phyloP scores from a whole-genome alignment of 2,888 invertebrate genomes.

The Hesperia comma region DNA sequence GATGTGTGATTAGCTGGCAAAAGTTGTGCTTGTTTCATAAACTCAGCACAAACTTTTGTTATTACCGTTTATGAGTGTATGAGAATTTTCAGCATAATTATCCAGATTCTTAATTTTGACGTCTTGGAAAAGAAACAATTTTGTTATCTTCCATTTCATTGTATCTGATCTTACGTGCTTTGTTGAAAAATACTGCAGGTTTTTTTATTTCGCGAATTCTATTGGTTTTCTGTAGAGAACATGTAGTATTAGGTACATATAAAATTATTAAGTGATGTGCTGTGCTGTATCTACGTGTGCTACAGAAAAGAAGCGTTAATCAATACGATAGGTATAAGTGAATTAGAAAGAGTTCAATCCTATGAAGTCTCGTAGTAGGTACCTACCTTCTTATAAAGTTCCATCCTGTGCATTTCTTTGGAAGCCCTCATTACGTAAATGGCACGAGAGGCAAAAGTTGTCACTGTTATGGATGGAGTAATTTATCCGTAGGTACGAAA shows the following conservation, averaged over 20 bases:
- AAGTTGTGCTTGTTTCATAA: conserved; percentile 63
- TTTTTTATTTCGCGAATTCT: no score
- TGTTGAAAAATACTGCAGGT: not conserved
- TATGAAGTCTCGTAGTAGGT: not conserved
- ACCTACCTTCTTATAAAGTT: not conserved
- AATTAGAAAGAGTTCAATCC: conserved; percentile 10
- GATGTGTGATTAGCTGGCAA: conserved; percentile 66
- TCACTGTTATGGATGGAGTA: conserved; percentile 10
- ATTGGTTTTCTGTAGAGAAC: no score
- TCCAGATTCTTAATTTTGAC: conserved; percentile 54
- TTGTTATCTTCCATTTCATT: conserved; percentile 20
- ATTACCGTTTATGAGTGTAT: conserved; percentile 62
- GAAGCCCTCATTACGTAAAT: not conserved
- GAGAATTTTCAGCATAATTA: conserved; percentile 67
- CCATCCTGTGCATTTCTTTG: not conserved
- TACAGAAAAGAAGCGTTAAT: not conserved
- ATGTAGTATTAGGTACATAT: no score
- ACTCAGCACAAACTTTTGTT: conserved; percentile 63
- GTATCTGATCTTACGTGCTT: conserved; percentile 11
- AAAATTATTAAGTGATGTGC: no score
- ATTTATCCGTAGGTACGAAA: not conserved
- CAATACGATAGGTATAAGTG: conserved; percentile 8
- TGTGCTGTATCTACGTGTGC: no score
- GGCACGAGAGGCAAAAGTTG: conserved; percentile 2
- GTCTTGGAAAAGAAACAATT: conserved; percentile 17